Base-by-base conservation (phyloP, 2,888 invertebrate species). In the Schizotus pectinicornis region DNA sequence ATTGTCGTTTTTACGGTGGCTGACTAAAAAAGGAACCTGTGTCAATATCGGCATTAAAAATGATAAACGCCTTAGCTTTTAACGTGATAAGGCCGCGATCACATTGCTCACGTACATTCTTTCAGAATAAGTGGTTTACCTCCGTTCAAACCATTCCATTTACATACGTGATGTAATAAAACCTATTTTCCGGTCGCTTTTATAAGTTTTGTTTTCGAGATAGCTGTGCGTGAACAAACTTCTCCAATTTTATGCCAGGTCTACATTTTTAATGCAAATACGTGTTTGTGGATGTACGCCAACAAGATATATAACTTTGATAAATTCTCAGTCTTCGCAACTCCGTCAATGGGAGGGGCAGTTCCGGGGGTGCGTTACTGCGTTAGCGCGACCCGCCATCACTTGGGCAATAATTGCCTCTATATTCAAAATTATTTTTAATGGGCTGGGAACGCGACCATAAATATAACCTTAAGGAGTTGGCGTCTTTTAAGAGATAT, bases 91-190 rank as follows among this genome's bases (percentile, higher is more conserved):
- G 59, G 32, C 50, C 34, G 35, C 48, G 49, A 49, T 56, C 60
- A 51, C 53, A 57, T 61, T 49, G 61, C 54, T 50, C 56, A 56
- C 61, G 61, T 57, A 57, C 48, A 49, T 61, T 61, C 53, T 61
- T 61, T 53, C 49, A 52, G 31, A 61, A 48, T 53, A 61, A 61
- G 61, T 61, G 61, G 61, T 57, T 61, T 57, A 61, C 53, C 61
- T 61, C 22, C 59, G 48, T 39, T 50, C 54, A 45, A 50, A 39
- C 45, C 50, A 45, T 59, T 59, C 59, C 56, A 62, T 62, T 62
- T 62, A 49, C 62, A 62, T 62, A 59, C 59, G 59, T 62, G 62
- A 62, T 59, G 62, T 52, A 62, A 62, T 62, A 62, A 62, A 62
- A 62, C 56, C 45, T 48, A 56, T 56, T 62, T 56, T 52, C 51